Base-by-base conservation (phyloP, 2,113 vertebrate species). In the human region DNA sequence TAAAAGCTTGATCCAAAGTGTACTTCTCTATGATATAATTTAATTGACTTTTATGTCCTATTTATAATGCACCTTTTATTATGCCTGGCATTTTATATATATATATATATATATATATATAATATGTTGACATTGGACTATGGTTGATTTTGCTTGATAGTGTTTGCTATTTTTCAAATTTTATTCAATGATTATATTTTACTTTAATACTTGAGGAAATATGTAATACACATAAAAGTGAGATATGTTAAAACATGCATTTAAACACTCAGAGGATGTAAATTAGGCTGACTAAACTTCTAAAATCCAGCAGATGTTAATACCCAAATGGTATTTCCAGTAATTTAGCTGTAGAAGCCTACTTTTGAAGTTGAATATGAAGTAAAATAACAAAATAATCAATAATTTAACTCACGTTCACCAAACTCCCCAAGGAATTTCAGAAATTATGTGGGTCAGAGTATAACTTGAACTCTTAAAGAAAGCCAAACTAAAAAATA, bases 41-140 rank as follows among this genome's bases (percentile, higher is more conserved):
- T 79, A 92, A 87, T 87, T 97, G 45, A 87, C 87, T 35, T 84
- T 91, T 93, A 17, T 95, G 14, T 76, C 38, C 43, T 94, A 22
- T 25, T 64, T 64, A 5, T 75, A 72, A 75, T 61, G 18, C 79
- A 27, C 32, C 23, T 85, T 91, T 86, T 48, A 86, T 64, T 30
- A 59, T 35, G 9, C 52, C 20, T 86, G 27, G 20, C 43, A 84
- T 32, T 50, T 13, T 59, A n/a, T 13, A 25, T 32, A 78, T n/a
- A 20, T 17, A n/a, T 68, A 68, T 20, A 55, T 55, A 55, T 43
- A 50, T 66, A 32, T 66, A 6, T 0, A 3, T 32, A 82, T 88
- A 83, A 1, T 40, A n/a, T 91, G 35, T 75, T 76, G 23, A 80
- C 84, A 80, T 61, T 59, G 45, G 7, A 8, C 0, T 22, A 25